phyloP scores from a whole-genome alignment of 2,797 vertebrate species.

The Pseudochirops corinnae region DNA sequence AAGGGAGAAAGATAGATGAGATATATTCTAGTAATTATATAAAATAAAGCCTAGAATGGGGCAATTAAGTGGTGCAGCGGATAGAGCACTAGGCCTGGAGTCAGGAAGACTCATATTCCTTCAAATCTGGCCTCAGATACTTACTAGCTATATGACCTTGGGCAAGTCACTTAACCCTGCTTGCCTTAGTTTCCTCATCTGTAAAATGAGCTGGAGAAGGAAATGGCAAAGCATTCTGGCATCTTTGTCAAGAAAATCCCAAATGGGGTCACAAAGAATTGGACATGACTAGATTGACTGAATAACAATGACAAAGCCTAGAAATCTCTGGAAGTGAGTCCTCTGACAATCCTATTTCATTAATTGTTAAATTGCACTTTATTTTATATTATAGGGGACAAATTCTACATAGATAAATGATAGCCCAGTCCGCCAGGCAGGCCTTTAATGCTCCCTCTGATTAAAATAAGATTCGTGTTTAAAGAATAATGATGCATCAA shows the following conservation, averaged over 20 bases:
- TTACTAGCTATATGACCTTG: background rate
- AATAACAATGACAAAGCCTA: background rate
- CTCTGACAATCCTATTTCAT: background rate
- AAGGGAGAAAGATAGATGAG: background rate
- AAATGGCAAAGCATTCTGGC: background rate
- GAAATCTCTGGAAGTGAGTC: background rate
- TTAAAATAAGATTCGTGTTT: constrained; percentile 48
- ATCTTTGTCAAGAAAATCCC: background rate
- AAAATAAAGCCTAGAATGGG: background rate
- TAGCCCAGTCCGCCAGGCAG: background rate
- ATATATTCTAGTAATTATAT: background rate
- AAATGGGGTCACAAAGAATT: background rate
- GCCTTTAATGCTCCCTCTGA: constrained; percentile 29
- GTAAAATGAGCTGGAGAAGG: background rate
- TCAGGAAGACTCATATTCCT: background rate
- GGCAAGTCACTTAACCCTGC: background rate
- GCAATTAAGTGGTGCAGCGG: background rate
- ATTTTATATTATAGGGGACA: constrained; percentile 52
- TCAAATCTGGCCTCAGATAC: background rate
- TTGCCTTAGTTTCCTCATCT: background rate
- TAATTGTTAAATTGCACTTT: constrained; percentile 13
- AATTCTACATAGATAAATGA: constrained; percentile 34
- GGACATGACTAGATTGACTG: background rate
- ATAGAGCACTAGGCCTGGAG: background rate
- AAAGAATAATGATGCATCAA: constrained; percentile 51